Base-by-base conservation (phyloP, 2,888 invertebrate species). In the Dasypolia templi region DNA sequence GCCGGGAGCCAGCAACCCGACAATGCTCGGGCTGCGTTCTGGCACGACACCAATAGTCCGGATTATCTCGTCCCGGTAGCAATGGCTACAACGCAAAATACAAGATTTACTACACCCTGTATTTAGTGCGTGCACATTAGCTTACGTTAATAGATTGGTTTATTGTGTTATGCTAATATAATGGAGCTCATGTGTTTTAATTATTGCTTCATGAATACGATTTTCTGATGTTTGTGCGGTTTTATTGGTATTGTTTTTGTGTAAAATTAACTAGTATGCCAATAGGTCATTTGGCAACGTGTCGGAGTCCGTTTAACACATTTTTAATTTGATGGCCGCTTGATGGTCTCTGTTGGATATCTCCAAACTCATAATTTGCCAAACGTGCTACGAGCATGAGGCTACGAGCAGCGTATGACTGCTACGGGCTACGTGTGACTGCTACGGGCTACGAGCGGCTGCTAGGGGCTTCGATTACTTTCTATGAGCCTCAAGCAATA, bases 31-130 rank as follows among this genome's bases (percentile, higher is more conserved):
- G 90, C 90, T 90, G 89, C 89, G 88, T 91, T 88, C 92, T 95
- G 94, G 94, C 95, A 92, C 90, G 86, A 89, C 87, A 91, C 92
- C 93, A 93, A 91, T 92, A 89, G 84, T 87, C 87, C 87, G 91
- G 92, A 93, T 93, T 93, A 93, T 92, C 91, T 91, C 90, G 86
- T 91, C 87, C 86, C 88, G 83, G 89, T 87, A 86, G 81, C 86
- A 88, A 86, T 86, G 84, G 86, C 81, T 86, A 86, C 82, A 83
- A 89, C 87, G 84, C 86, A 88, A 86, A 86, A 88, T 88, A 85
- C 88, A 84, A 88, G 85, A 89, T 89, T 87, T 89, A 87, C 86
- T 82, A 86, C 77, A 71, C 69, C 82, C 83, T 67, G 87, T 89
- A 88, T 86, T 87, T 84, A 81, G 79, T 82, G 68, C 77, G 82